phyloP scores from a whole-genome alignment of 2,888 invertebrate species.

The Drosophila paranaensis region DNA sequence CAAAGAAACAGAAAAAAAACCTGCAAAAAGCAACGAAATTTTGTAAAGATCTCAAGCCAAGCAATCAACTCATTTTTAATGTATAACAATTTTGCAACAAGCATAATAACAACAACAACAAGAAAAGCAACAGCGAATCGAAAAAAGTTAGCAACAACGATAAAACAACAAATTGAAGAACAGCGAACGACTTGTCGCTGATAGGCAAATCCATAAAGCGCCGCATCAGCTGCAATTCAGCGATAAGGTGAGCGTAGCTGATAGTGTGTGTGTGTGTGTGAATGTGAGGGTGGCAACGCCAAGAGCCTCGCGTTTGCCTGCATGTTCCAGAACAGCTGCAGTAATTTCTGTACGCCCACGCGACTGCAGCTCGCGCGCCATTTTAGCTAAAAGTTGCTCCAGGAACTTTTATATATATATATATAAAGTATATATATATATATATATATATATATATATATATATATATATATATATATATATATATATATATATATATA shows the following conservation, averaged over 20 bases:
- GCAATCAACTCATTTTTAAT: slow-evolving; percentile 40
- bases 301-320: slow-evolving; percentile 14
- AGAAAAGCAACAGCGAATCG: slow-evolving; percentile 26
- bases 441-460: slow-evolving; percentile 21
- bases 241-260: slow-evolving; percentile 71
- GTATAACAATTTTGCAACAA: slow-evolving; percentile 47
- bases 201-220: slow-evolving; percentile 57
- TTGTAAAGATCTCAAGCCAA: slow-evolving; percentile 27
- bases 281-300: not conserved
- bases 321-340: slow-evolving; percentile 70
- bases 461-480: slow-evolving; percentile 14
- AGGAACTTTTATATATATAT: slow-evolving; percentile 36
- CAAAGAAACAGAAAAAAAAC: not conserved
- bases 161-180: slow-evolving; percentile 37
- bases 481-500: slow-evolving; percentile 35
- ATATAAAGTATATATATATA: slow-evolving; percentile 27
- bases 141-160: slow-evolving; percentile 26
- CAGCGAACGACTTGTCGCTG: slow-evolving; percentile 56
- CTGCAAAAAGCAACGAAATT: slow-evolving; percentile 2
- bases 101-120: slow-evolving; percentile 5
- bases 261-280: not conserved
- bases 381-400: slow-evolving; percentile 53
- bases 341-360: slow-evolving; percentile 66
- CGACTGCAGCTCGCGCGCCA: slow-evolving; percentile 55
- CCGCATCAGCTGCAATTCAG: slow-evolving; percentile 73